Conservation (phyloP, 2,888 invertebrate species). For the Halictus ligatus region DNA sequence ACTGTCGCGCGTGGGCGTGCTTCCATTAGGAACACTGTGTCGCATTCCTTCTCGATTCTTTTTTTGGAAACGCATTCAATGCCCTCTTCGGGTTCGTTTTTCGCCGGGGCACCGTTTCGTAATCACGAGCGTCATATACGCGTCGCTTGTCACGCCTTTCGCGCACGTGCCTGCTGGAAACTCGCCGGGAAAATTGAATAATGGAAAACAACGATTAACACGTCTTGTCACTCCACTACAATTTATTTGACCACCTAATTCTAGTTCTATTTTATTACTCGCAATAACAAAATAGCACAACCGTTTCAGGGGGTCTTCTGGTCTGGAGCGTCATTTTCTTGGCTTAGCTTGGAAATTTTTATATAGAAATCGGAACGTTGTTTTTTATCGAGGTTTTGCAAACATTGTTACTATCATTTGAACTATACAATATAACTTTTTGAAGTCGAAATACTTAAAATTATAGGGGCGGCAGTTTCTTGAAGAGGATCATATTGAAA, state of each 20-base stretch:
- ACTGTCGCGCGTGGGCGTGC: constrained; percentile 55
- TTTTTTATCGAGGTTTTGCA: not conserved
- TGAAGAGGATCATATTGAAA: too few relatives aligned
- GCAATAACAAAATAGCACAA: too few relatives aligned
- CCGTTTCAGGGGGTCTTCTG: too few relatives aligned
- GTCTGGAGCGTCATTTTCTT: too few relatives aligned
- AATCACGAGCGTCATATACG: constrained; percentile 31
- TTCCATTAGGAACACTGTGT: constrained; percentile 56
- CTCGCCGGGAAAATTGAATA: not conserved
- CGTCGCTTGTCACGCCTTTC: not conserved
- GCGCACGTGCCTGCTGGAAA: not conserved
- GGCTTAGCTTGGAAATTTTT: too few relatives aligned
- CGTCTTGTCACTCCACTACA: not conserved
- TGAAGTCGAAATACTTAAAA: not conserved
- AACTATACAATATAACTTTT: not conserved
- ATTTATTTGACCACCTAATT: too few relatives aligned
- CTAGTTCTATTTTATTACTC: too few relatives aligned
- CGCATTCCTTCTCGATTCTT: constrained; percentile 46
- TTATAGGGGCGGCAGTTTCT: not conserved
- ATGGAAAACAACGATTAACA: not conserved
- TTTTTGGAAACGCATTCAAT: constrained; percentile 20
- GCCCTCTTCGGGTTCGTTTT: constrained; percentile 1
- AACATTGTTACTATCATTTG: not conserved
- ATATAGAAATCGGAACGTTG: not conserved
- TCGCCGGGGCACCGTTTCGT: constrained; percentile 22